A percentile compares a stretch with the other conserved stretches of the same genome.
Conservation (phyloP, 2,113 vertebrate genomes). For the Crotalus tigris region DNA sequence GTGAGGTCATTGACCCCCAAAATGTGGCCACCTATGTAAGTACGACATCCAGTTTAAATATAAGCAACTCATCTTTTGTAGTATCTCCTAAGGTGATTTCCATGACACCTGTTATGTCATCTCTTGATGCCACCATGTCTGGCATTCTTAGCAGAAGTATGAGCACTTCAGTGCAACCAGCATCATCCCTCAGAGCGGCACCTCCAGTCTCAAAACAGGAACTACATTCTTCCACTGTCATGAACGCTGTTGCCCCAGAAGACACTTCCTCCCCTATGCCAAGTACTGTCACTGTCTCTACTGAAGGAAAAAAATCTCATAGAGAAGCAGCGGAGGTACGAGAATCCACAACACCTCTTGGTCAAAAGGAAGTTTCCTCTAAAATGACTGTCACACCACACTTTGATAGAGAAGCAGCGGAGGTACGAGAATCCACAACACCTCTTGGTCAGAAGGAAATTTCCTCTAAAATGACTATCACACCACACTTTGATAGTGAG, state of each 20-base stretch:
- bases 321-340: no score
- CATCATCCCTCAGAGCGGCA: accelerated
- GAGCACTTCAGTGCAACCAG: accelerated
- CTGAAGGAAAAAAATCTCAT: accelerated
- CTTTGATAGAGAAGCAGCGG: neutral
- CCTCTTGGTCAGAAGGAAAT: neutral
- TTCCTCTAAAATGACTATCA: neutral
- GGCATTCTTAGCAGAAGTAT: accelerated
- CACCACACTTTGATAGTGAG: neutral
- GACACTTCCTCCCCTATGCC: no score
- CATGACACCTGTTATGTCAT: accelerated
- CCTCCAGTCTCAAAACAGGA: neutral
- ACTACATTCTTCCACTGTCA: accelerated
- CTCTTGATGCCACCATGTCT: neutral
- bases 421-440: neutral
- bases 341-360: neutral
- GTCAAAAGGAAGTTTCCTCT: accelerated
- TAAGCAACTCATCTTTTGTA: accelerated
- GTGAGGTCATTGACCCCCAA: no score
- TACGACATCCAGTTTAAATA: accelerated
- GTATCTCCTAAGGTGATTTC: neutral
- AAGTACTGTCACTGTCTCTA: neutral
- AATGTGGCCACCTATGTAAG: accelerated
- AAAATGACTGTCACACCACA: neutral
- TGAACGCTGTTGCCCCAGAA: neutral